Evolutionary conservation across 2,113 vertebrate species (phyloP).

Genomic region (Rynchops niger): DNA sequence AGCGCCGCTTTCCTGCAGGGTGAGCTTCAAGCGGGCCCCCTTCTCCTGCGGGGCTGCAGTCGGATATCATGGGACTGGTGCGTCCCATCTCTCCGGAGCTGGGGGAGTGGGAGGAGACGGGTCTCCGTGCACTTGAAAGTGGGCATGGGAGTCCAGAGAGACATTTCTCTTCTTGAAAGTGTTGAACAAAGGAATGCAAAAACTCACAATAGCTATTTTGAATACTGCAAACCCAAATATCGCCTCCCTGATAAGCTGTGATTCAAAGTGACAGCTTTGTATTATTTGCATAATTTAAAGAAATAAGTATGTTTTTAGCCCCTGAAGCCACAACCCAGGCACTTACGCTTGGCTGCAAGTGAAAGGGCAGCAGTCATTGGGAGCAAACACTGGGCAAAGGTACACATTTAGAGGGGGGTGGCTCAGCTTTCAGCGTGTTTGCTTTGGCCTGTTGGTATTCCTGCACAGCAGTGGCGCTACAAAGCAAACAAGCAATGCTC

Average conservation of each 20-base stretch:
- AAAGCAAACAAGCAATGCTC: not conserved
- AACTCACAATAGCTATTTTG: conserved; percentile 37
- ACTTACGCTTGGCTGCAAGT: not conserved
- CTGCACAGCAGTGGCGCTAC: not conserved
- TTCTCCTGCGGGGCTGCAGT: not conserved
- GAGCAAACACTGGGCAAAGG: not conserved
- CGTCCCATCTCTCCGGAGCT: not conserved
- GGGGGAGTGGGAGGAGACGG: rapidly evolving
- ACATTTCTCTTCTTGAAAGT: not conserved
- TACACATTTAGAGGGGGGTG: not conserved
- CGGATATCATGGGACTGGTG: not conserved
- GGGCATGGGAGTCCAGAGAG: not conserved
- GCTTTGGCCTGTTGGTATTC: not conserved
- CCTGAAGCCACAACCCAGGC: not conserved
- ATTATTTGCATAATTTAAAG: not conserved
- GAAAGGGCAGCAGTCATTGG: not conserved
- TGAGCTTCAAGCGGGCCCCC: not conserved
- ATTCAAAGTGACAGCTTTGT: conserved; percentile 17
- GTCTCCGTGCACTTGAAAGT: conserved; percentile 4
- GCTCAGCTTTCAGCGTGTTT: not conserved
- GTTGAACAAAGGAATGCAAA: conserved; percentile 51
- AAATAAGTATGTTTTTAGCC: not conserved
- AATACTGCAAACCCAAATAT: conserved; percentile 42
- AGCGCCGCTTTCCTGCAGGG: not conserved
- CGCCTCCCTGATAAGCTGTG: not conserved